Percentiles rank a stretch among this genome's conserved stretches.
Conservation (phyloP, 2,888 invertebrate species). For the Diarsia dahlii region DNA sequence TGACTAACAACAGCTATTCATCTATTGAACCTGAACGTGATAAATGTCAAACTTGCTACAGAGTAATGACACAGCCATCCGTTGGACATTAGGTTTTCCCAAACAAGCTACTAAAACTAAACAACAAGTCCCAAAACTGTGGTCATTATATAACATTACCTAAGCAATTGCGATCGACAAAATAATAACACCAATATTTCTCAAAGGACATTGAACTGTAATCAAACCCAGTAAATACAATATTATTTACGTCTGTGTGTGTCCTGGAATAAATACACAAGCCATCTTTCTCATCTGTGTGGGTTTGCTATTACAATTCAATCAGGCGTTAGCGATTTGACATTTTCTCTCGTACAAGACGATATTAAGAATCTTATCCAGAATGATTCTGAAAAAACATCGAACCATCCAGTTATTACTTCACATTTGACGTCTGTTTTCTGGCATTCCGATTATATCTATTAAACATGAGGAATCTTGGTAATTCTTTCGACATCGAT, state of each 20-base stretch:
- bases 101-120: background rate
- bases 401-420: conserved; percentile 35
- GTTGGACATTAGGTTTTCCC: background rate
- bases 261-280: background rate
- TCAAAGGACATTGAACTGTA: conserved; percentile 27
- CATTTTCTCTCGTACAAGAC: conserved; percentile 49
- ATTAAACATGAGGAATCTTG: conserved; percentile 53
- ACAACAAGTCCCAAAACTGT: background rate
- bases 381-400: conserved; percentile 29
- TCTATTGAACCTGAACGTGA: background rate
- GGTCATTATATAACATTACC: background rate
- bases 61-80: background rate
- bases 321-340: conserved; percentile 59
- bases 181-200: conserved; percentile 30
- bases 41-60: background rate
- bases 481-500: conserved; percentile 66
- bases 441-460: conserved; percentile 45
- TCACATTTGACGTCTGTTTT: conserved; percentile 41
- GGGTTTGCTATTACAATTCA: conserved; percentile 61
- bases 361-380: conserved; percentile 47
- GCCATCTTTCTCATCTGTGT: conserved; percentile 16
- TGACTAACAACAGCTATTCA: background rate
- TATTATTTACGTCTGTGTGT: conserved; percentile 16
- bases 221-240: conserved; percentile 37
- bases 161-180: conserved; percentile 26